phyloP scores from a whole-genome alignment of 2,888 invertebrate genomes.

The Norana najaformis region DNA sequence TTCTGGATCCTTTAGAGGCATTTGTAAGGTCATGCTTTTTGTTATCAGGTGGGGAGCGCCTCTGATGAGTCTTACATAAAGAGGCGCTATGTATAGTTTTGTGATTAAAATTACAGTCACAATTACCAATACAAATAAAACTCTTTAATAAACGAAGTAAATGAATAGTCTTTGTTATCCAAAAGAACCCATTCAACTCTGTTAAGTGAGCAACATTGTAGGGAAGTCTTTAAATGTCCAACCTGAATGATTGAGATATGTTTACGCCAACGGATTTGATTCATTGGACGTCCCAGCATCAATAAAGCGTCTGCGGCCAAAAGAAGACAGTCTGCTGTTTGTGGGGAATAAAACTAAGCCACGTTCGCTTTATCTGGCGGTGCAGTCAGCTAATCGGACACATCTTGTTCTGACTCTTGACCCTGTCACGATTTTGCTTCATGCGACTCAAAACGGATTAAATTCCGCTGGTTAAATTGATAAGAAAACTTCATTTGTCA shows the following conservation, averaged over 20 bases:
- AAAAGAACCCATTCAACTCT: background rate
- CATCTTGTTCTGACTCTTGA: background rate
- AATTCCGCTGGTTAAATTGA: background rate
- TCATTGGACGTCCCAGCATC: background rate
- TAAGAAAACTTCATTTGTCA: background rate
- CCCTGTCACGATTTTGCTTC: background rate
- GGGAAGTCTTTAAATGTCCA: too few relatives aligned
- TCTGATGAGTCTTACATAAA: too few relatives aligned
- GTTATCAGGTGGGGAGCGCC: too few relatives aligned
- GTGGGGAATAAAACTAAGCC: background rate
- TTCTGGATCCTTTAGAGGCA: too few relatives aligned
- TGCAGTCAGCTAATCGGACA: background rate
- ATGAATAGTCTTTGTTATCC: background rate
- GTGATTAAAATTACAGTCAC: too few relatives aligned
- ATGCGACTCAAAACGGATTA: background rate
- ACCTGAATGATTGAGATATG: too few relatives aligned
- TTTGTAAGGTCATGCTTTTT: background rate
- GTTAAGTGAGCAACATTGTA: too few relatives aligned
- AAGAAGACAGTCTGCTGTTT: background rate
- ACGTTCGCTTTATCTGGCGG: background rate
- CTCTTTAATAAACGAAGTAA: too few relatives aligned
- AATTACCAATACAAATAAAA: too few relatives aligned
- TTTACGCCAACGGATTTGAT: background rate
- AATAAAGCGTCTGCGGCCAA: background rate
- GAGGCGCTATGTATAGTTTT: too few relatives aligned